A percentile compares a stretch with the other conserved stretches of the same genome.
These are phyloP conservation scores for Tetraneura akinire DNA, from an alignment of 1,140 invertebrate species.

Conservation along the genomic window DNA sequence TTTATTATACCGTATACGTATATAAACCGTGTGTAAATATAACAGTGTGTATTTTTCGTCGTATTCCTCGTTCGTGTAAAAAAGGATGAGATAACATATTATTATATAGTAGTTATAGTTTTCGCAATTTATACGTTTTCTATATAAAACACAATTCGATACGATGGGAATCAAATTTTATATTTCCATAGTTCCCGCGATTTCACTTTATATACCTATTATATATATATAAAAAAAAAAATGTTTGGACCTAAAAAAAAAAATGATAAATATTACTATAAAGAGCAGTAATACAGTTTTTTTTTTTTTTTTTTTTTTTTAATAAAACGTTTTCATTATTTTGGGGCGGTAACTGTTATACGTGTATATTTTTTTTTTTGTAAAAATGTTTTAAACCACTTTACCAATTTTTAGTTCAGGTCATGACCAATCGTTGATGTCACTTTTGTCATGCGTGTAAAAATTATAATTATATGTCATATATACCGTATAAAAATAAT, in stretches of 20 bases:
- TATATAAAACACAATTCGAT: slow-evolving; percentile 1
- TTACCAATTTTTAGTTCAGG: slow-evolving; percentile 14
- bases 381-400: neutral
- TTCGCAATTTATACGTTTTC: neutral
- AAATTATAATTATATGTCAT: neutral
- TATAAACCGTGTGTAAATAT: neutral
- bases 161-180: slow-evolving; percentile 17
- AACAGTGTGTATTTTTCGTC: neutral
- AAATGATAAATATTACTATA: neutral
- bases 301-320: neutral
- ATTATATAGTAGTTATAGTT: no score
- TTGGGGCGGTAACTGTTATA: neutral
- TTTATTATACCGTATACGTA: neutral
- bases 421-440: slow-evolving; percentile 22
- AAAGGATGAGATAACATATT: neutral
- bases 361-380: neutral
- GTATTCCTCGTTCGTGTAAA: neutral
- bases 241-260: neutral
- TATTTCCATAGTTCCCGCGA: neutral
- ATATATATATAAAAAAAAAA: no score
- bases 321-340: neutral
- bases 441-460: neutral
- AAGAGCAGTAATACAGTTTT: neutral
- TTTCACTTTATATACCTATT: no score
- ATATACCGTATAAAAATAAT: neutral